These are phyloP conservation scores for Eucidaris tribuloides DNA, from an alignment of 35 echinoderm and acorn worm species.

Conservation along the genomic window DNA sequence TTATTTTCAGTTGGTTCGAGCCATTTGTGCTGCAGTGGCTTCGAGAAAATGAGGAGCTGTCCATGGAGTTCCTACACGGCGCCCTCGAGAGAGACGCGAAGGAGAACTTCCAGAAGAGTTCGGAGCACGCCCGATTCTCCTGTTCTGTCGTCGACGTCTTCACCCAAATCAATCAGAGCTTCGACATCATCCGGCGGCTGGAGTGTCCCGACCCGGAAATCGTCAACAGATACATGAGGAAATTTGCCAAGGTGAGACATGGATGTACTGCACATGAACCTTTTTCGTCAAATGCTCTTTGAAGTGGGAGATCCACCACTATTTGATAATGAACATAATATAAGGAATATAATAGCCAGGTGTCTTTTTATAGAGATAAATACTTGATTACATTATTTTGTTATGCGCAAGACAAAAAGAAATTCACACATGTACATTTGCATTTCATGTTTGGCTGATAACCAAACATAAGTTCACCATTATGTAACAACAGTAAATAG, in stretches of 20 bases:
- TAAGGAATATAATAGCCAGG: too few species aligned
- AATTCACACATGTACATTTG: too few species aligned
- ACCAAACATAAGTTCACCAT: too few species aligned
- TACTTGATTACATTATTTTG: too few species aligned
- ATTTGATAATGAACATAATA: too few species aligned
- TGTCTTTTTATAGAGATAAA: too few species aligned
- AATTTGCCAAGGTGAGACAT: constrained; percentile 84
- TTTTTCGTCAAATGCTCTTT: too few species aligned
- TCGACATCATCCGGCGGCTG: constrained; percentile 89
- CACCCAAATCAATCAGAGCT: constrained; percentile 97
- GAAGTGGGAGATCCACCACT: too few species aligned
- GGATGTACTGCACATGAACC: too few species aligned
- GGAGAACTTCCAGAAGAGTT: constrained; percentile 94
- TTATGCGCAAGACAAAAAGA: too few species aligned
- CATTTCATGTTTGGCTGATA: too few species aligned
- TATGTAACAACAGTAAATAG: too few species aligned
- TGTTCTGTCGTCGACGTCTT: constrained; percentile 98
- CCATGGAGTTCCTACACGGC: constrained; percentile 93
- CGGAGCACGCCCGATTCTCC: constrained; percentile 86
- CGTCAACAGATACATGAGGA: constrained; percentile 91
- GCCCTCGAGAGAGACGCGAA: constrained; percentile 84
- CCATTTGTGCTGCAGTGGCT: constrained; percentile 99
- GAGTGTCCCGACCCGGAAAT: constrained; percentile 91
- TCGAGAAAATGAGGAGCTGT: constrained; percentile 89
- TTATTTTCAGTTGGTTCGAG: constrained; percentile 96